These are phyloP conservation scores for Hypselothyrea guttata DNA, from an alignment of 2,888 invertebrate species.

Conservation along the genomic window DNA sequence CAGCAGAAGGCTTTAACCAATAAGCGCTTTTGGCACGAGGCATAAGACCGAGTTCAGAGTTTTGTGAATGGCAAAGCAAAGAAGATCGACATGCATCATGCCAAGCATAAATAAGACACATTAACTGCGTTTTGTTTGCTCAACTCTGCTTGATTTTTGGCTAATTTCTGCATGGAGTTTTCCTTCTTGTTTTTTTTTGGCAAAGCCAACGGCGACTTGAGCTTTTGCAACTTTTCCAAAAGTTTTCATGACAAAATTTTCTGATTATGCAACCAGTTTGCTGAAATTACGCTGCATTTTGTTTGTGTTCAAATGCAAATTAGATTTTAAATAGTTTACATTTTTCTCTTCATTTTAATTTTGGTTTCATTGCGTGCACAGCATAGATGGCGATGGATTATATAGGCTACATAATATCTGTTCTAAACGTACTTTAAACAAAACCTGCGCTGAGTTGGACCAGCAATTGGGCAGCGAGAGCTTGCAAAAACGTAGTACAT, in stretches of 20 bases:
- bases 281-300: constrained; percentile 23
- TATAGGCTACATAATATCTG: too few relatives aligned
- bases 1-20: constrained; percentile 1
- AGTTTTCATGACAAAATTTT: constrained; percentile 71
- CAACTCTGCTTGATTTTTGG: constrained; percentile 38
- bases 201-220: constrained; percentile 14
- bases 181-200: neutral
- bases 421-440: too few relatives aligned
- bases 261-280: constrained; percentile 53
- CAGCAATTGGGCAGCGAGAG: too few relatives aligned
- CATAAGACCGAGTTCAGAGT: neutral
- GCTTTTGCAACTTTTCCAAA: constrained; percentile 49
- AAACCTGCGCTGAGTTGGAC: too few relatives aligned
- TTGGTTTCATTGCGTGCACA: constrained; percentile 48
- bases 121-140: constrained; percentile 47
- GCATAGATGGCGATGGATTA: constrained; percentile 13
- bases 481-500: too few relatives aligned
- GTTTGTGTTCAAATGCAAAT: constrained; percentile 64
- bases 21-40: too few relatives aligned
- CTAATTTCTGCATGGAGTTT: constrained; percentile 50
- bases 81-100: constrained; percentile 60
- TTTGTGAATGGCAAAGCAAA: constrained; percentile 11
- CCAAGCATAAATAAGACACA: constrained; percentile 64
- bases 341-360: constrained; percentile 7
- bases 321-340: constrained; percentile 74